These are phyloP conservation scores for Pseudochromis fuscus DNA, from an alignment of 2,797 vertebrate genomes.

Conservation along the genomic window DNA sequence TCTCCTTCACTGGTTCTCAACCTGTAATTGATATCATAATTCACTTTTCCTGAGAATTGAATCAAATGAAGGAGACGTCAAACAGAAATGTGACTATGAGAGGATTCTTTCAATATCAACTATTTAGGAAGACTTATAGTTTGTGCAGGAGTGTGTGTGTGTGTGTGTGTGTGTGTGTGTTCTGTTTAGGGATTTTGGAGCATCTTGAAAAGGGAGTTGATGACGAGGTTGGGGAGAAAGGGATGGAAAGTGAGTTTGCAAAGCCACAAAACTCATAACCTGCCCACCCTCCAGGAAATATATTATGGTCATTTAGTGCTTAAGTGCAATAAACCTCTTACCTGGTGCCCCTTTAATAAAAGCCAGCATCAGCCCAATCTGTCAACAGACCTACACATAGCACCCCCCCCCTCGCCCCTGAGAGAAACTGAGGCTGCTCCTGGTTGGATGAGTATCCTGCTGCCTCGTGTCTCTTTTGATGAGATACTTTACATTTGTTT, in stretches of 20 bases:
- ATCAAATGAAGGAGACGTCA: slow-evolving; percentile 8
- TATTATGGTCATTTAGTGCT: slow-evolving; percentile 26
- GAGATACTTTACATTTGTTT: slow-evolving; percentile 5
- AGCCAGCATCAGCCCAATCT: slow-evolving; percentile 24
- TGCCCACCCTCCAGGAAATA: slow-evolving; percentile 17
- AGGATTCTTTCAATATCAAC: neutral
- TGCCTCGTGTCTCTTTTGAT: neutral
- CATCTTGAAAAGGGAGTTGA: neutral
- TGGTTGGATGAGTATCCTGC: neutral
- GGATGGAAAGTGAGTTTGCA: slow-evolving; percentile 13
- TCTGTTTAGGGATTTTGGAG: neutral
- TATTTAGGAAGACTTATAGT: neutral
- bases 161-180: neutral
- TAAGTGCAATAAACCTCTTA: slow-evolving; percentile 15
- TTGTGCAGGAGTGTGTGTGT: neutral
- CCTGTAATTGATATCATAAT: neutral
- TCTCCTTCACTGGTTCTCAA: neutral
- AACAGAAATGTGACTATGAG: neutral
- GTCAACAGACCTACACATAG: neutral
- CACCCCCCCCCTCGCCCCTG: neutral
- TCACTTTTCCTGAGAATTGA: slow-evolving; percentile 6
- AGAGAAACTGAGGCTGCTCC: slow-evolving; percentile 17
- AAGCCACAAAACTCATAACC: slow-evolving; percentile 31
- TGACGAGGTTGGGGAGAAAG: neutral
- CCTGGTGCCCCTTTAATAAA: slow-evolving; percentile 29